Percentiles rank a stretch among this genome's conserved stretches.
Evolutionary conservation across 2,113 vertebrate genomes (phyloP).

Genomic region (Probosciger aterrimus): DNA sequence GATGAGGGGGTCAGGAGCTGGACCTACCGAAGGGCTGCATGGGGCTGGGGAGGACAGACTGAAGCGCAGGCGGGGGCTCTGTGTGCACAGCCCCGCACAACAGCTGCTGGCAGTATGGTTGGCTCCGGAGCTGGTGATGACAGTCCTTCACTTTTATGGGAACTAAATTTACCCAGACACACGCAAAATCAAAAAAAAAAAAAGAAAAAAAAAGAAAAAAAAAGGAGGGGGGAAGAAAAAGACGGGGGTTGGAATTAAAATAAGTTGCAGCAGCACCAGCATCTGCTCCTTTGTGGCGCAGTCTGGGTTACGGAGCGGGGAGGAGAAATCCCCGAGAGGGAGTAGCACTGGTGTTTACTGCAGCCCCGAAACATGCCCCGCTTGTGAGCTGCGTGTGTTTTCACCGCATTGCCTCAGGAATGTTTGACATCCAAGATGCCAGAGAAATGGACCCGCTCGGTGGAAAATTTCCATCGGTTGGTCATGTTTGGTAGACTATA

Average conservation of each 20-base stretch:
- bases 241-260: constrained; percentile 22
- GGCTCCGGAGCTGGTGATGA: constrained; percentile 64
- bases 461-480: not conserved
- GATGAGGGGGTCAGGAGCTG: not conserved
- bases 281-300: constrained; percentile 50
- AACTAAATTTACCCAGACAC: constrained; percentile 73
- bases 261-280: constrained; percentile 22
- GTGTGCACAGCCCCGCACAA: constrained; percentile 25
- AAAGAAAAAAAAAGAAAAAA: not conserved
- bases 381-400: not conserved
- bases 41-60: not conserved
- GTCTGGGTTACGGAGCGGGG: constrained; percentile 57
- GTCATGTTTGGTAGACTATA: not conserved
- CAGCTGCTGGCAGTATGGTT: constrained; percentile 65
- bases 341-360: constrained; percentile 50
- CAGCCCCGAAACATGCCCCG: not conserved
- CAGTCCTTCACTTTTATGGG: constrained; percentile 71
- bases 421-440: not conserved
- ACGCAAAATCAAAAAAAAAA: constrained; percentile 56
- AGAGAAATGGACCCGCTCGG: not conserved
- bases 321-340: constrained; percentile 27
- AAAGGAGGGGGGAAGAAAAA: not conserved
- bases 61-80: constrained; percentile 21
- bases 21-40: not conserved
- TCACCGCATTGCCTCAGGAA: constrained; percentile 17